Percentiles rank a stretch among this genome's conserved stretches.
Conservation (phyloP, 2,888 invertebrate species). For the Neuroscelio doddi region DNA sequence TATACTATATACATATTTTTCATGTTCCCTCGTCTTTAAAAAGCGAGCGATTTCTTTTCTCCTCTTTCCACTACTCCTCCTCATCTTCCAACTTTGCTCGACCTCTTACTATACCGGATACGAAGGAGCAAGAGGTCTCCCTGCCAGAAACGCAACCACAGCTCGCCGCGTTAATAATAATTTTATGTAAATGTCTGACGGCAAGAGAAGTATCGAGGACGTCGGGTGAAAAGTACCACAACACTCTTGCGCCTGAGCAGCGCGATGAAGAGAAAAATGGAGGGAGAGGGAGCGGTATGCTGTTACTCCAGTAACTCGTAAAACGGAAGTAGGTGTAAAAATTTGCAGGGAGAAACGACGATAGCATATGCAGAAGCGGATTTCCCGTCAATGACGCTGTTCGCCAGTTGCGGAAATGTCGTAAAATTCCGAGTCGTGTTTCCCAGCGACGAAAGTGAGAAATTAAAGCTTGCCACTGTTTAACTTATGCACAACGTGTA, state of each 20-base stretch:
- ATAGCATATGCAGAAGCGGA: conserved; percentile 55
- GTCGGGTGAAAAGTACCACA: conserved; percentile 40
- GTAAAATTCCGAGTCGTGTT: conserved; percentile 42
- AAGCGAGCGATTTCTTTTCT: conserved; percentile 34
- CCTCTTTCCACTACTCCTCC: conserved; percentile 24
- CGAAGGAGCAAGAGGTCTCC: conserved; percentile 34
- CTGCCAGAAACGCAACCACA: conserved; percentile 54
- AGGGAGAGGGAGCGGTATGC: conserved; percentile 49
- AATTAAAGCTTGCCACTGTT: conserved; percentile 38
- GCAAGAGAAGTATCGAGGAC: conserved; percentile 31
- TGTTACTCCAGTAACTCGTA: conserved; percentile 61
- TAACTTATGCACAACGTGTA: too few species aligned
- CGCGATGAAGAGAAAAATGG: conserved; percentile 38
- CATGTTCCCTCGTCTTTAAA: conserved; percentile 35
- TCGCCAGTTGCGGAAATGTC: conserved; percentile 47
- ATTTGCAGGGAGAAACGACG: conserved; percentile 52
- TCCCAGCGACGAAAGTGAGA: conserved; percentile 41
- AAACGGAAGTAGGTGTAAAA: conserved; percentile 63
- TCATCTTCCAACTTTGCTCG: conserved; percentile 23
- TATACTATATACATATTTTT: conserved; percentile 32
- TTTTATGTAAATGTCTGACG: conserved; percentile 64
- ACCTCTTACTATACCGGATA: conserved; percentile 30
- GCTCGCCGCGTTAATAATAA: conserved; percentile 61
- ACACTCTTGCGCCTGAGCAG: too few species aligned
- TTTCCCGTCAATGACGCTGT: conserved; percentile 47